A percentile compares a stretch with the other conserved stretches of the same genome.
Conservation (phyloP, 2,797 vertebrate genomes). For the Pagetopsis macropterus region DNA sequence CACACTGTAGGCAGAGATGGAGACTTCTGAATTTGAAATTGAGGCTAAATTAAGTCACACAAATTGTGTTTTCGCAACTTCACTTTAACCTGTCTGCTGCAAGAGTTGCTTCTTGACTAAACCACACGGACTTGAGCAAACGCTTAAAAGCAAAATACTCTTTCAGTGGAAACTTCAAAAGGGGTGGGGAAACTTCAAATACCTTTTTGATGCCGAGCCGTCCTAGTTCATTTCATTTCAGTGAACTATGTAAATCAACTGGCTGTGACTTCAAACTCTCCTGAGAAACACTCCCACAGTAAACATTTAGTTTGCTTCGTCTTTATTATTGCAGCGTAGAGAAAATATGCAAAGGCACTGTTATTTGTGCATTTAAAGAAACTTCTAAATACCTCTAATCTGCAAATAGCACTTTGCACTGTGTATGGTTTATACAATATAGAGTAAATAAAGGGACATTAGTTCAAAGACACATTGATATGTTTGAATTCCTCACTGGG, state of each 20-base stretch:
- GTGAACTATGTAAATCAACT: neutral
- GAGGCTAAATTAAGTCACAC: neutral
- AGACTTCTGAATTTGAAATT: neutral
- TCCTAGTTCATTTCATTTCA: constrained; percentile 5
- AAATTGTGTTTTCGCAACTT: neutral
- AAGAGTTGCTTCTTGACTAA: neutral
- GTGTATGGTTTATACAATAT: neutral
- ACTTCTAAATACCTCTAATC: neutral
- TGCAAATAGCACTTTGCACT: neutral
- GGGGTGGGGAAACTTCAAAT: neutral
- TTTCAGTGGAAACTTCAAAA: constrained; percentile 3
- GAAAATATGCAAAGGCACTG: neutral
- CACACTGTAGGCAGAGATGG: neutral
- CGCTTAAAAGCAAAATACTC: constrained; percentile 11
- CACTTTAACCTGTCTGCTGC: neutral
- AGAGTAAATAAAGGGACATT: neutral
- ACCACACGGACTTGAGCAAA: neutral
- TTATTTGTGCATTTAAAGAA: neutral
- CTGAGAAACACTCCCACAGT: neutral
- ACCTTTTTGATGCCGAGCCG: neutral
- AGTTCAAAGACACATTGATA: neutral
- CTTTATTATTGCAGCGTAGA: neutral
- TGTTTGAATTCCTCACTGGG: neutral
- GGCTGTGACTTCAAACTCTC: constrained; percentile 10
- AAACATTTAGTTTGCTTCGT: constrained; percentile 6